A percentile compares a stretch with the other conserved stretches of the same genome.
Conservation (phyloP, 2,797 vertebrate genomes). For the Adelosebastes latens region DNA sequence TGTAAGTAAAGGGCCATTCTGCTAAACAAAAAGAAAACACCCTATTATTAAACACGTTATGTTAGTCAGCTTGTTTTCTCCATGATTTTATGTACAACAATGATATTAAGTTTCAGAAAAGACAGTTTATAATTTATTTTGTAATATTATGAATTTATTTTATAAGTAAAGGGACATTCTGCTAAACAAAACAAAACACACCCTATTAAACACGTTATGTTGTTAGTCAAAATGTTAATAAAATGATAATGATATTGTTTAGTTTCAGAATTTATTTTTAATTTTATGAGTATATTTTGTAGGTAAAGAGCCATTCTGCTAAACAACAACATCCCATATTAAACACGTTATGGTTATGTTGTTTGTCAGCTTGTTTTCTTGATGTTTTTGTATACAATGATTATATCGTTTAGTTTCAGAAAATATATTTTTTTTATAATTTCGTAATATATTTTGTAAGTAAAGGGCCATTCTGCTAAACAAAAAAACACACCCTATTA, state of each 20-base stretch:
- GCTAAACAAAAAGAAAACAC: not conserved
- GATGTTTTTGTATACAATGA: not conserved
- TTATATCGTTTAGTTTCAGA: not conserved
- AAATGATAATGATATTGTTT: not conserved
- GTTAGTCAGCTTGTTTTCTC: not conserved
- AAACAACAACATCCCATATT: not conserved
- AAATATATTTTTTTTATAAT: not conserved
- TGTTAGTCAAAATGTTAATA: not conserved
- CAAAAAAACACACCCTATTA: not conserved
- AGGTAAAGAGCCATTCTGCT: not conserved
- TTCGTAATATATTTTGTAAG: not conserved
- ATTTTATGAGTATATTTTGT: too few species aligned
- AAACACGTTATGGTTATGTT: not conserved
- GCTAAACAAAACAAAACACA: not conserved
- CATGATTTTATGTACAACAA: not conserved
- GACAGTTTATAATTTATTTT: too few species aligned
- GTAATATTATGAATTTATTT: too few species aligned
- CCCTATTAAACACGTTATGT: not conserved
- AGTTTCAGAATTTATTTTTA: not conserved
- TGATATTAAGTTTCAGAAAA: not conserved
- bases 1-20: not conserved
- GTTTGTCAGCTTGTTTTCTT: not conserved
- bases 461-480: not conserved
- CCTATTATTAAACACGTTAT: not conserved
- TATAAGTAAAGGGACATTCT: not conserved